Conservation (phyloP, 2,888 invertebrate species). For the Nesidiocoris tenuis region DNA sequence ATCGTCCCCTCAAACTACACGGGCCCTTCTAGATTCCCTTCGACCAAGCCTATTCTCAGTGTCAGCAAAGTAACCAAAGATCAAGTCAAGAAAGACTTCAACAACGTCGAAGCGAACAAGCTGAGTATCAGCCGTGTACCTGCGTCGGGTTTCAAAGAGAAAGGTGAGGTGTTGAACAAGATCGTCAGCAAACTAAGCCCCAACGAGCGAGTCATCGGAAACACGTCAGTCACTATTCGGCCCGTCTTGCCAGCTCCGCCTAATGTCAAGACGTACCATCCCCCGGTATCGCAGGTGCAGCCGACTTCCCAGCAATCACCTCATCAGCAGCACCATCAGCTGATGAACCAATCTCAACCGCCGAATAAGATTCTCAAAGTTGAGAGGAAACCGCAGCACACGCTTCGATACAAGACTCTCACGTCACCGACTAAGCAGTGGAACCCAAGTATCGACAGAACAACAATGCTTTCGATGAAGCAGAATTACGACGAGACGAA, state of each 20-base stretch:
- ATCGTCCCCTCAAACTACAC: constrained; percentile 34
- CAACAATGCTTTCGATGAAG: constrained; percentile 55
- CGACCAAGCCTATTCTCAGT: constrained; percentile 46
- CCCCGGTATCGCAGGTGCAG: constrained; percentile 25
- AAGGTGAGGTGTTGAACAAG: constrained; percentile 47
- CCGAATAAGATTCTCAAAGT: constrained; percentile 22
- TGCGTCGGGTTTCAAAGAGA: constrained; percentile 53
- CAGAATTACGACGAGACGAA: constrained; percentile 54
- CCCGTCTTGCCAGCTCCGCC: constrained; percentile 40
- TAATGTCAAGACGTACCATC: constrained; percentile 24
- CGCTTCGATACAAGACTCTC: constrained; percentile 61
- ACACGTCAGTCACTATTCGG: constrained; percentile 47
- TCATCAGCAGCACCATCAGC: not conserved
- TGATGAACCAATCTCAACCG: not conserved
- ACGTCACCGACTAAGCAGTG: constrained; percentile 63
- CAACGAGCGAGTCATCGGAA: constrained; percentile 48
- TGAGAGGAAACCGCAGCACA: constrained; percentile 50
- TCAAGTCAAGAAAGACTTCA: constrained; percentile 44
- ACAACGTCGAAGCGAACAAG: constrained; percentile 45
- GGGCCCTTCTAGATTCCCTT: constrained; percentile 32
- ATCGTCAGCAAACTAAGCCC: constrained; percentile 48
- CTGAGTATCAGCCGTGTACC: constrained; percentile 47
- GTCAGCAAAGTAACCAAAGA: constrained; percentile 48
- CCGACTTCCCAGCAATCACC: constrained; percentile 1
- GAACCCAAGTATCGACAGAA: constrained; percentile 62